A percentile compares a stretch with the other conserved stretches of the same genome.
phyloP scores from a whole-genome alignment of 2,797 vertebrate species.

The Galagoides demidoff region DNA sequence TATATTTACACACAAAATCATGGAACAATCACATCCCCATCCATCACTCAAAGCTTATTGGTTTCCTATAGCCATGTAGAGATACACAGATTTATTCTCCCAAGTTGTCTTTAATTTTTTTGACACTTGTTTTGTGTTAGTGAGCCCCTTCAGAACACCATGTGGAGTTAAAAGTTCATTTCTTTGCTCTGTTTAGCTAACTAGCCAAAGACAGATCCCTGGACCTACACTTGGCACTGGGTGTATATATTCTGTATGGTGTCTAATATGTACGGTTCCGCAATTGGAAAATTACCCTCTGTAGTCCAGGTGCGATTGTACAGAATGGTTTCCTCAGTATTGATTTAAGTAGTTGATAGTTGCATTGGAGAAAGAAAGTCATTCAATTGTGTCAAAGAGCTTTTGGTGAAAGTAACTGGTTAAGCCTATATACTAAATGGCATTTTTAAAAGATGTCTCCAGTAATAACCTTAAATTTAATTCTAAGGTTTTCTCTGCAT shows the following conservation, averaged over 20 bases:
- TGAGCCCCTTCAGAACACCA: not conserved
- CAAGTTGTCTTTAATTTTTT: not conserved
- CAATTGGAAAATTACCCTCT: conserved; percentile 61
- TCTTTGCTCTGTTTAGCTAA: not conserved
- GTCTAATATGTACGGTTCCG: not conserved
- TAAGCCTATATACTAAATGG: conserved; percentile 37
- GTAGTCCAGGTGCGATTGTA: conserved; percentile 42
- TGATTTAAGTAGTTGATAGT: conserved; percentile 63
- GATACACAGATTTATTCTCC: not conserved
- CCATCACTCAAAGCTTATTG: not conserved
- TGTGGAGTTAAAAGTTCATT: not conserved
- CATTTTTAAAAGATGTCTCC: conserved; percentile 65
- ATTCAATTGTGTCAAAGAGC: conserved; percentile 66
- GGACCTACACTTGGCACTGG: conserved; percentile 19
- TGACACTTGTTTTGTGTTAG: not conserved
- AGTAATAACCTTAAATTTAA: conserved; percentile 70
- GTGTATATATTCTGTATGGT: conserved; percentile 10
- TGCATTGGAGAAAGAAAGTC: conserved; percentile 48
- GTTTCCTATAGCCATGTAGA: not conserved
- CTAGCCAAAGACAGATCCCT: not conserved
- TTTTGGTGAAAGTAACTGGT: conserved; percentile 64
- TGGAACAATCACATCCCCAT: not conserved
- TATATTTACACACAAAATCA: conserved; percentile 20
- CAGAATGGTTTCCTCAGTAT: conserved; percentile 57
- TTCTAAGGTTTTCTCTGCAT: conserved; percentile 50